Evolutionary conservation across 1,140 invertebrate genomes (phyloP).

Genomic region (Dufourea novaeangliae): DNA sequence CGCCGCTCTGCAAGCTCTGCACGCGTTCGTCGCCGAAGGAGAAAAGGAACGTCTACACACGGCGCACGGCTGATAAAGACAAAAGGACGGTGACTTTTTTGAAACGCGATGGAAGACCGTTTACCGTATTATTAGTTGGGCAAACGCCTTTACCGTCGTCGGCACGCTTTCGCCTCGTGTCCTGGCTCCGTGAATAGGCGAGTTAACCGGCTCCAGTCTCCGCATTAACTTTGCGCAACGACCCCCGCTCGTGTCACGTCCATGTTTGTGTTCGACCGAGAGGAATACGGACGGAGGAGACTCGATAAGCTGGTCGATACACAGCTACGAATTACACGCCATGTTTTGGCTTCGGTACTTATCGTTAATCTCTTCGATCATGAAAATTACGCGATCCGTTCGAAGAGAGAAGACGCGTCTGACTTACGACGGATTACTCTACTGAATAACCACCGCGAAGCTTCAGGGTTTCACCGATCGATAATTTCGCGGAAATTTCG

Average conservation of each 20-base stretch:
- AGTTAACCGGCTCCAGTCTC: constrained; percentile 27
- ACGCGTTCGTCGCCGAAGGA: not conserved
- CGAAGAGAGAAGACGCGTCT: too few species aligned
- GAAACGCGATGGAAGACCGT: not conserved
- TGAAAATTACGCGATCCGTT: too few species aligned
- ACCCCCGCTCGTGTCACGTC: not conserved
- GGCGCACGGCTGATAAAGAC: not conserved
- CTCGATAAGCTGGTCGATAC: constrained; percentile 29
- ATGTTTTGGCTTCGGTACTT: too few species aligned
- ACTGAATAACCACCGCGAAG: not conserved
- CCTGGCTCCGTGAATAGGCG: constrained; percentile 16
- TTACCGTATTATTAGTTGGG: constrained; percentile 42
- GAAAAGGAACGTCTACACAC: not conserved
- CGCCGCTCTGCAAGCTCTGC: too few species aligned
- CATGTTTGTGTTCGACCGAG: not conserved
- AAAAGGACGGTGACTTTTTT: constrained; percentile 23
- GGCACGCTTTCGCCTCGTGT: constrained; percentile 2
- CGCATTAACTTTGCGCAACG: constrained; percentile 26
- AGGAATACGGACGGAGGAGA: not conserved
- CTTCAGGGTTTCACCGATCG: not conserved
- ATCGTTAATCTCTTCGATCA: too few species aligned
- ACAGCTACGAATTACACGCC: too few species aligned
- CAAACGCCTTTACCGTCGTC: constrained; percentile 30
- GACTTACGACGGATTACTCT: too few species aligned
- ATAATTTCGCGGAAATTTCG: not conserved